A percentile compares a stretch with the other conserved stretches of the same genome.
Evolutionary conservation across 2,797 vertebrate genomes (phyloP).

Genomic region (Decapterus maruadsi): DNA sequence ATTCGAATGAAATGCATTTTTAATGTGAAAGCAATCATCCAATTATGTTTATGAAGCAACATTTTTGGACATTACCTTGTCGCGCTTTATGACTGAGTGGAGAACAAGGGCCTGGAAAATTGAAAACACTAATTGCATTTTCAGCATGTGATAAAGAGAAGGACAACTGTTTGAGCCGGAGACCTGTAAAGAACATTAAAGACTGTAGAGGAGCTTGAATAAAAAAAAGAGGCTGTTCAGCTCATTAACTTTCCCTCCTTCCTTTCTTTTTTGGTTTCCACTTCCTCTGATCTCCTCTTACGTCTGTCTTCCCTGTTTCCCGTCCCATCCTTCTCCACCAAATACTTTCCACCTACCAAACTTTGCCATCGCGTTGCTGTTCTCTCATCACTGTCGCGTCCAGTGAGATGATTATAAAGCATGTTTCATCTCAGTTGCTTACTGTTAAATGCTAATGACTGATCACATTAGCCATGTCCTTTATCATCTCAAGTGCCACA

Average conservation of each 20-base stretch:
- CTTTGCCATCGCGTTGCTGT: conserved; percentile 49
- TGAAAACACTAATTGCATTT: conserved; percentile 68
- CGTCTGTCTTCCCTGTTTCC: conserved; percentile 8
- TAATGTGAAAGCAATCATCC: conserved; percentile 28
- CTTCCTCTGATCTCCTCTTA: conserved; percentile 15
- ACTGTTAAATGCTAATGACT: conserved; percentile 72
- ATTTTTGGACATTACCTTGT: conserved; percentile 54
- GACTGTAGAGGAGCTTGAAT: conserved; percentile 43
- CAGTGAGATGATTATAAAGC: conserved; percentile 50
- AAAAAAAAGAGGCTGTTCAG: conserved; percentile 56
- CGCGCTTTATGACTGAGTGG: conserved; percentile 50
- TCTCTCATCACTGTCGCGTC: conserved; percentile 37
- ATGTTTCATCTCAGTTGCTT: conserved; percentile 52
- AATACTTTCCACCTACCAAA: conserved; percentile 31
- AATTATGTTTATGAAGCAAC: conserved; percentile 45
- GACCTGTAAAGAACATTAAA: conserved; percentile 57
- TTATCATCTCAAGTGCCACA: conserved; percentile 73
- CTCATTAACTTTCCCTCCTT: conserved; percentile 58
- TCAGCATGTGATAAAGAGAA: conserved; percentile 56
- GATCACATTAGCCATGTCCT: conserved; percentile 72
- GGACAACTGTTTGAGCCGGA: conserved; percentile 50
- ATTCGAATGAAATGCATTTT: conserved; percentile 24
- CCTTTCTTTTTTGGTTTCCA: conserved; percentile 9
- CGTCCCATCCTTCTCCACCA: conserved; percentile 1
- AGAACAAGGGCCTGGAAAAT: conserved; percentile 52